phyloP scores from a whole-genome alignment of 2,797 vertebrate genomes.

The Meriones psammophilus region DNA sequence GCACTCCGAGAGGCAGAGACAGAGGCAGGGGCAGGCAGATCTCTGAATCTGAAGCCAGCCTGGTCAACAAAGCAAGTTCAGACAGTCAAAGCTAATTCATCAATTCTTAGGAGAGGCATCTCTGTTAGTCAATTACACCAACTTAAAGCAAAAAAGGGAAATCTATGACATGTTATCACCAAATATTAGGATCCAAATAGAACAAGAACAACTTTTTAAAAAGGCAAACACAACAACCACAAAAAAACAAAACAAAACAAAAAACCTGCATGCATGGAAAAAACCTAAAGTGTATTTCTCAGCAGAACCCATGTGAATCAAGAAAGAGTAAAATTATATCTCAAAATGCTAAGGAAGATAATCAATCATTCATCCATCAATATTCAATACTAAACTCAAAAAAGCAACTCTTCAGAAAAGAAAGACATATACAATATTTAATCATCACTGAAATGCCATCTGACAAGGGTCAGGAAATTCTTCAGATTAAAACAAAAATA shows the following conservation, averaged over 20 bases:
- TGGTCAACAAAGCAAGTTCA: no score
- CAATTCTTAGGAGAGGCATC: background rate
- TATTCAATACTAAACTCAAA: background rate
- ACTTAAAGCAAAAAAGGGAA: background rate
- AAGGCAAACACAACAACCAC: background rate
- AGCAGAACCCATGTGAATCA: background rate
- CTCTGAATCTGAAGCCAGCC: no score
- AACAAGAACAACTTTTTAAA: background rate
- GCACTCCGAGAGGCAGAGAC: no score
- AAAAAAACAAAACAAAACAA: background rate
- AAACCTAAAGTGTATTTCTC: background rate
- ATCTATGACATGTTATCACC: background rate
- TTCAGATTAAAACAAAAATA: background rate
- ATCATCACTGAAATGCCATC: background rate
- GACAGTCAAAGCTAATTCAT: no score
- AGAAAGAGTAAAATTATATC: background rate
- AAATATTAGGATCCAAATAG: background rate
- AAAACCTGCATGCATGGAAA: background rate
- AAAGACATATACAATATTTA: background rate
- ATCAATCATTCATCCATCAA: background rate
- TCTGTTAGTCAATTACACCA: background rate
- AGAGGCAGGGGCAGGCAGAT: no score
- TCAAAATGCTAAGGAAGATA: background rate
- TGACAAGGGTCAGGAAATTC: background rate
- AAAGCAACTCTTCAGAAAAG: background rate